These are phyloP conservation scores for Stomatorhinus ivindoensis DNA, from an alignment of 2,113 vertebrate genomes.

Conservation along the genomic window DNA sequence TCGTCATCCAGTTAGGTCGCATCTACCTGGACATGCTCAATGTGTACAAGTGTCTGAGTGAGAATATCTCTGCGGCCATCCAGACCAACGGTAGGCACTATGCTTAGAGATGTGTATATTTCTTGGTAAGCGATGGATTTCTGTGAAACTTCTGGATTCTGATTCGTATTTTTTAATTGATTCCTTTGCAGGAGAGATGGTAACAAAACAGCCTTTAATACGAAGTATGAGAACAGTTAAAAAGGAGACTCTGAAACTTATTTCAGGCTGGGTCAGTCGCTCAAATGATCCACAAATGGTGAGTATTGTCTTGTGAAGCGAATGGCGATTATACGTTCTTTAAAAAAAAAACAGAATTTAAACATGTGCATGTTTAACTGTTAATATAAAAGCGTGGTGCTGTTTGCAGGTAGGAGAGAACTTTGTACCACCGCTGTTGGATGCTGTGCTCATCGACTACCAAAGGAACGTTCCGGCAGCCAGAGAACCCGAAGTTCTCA, in stretches of 20 bases:
- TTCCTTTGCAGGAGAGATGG: slow-evolving; percentile 81
- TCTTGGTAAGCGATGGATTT: background rate
- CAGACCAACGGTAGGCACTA: slow-evolving; percentile 77
- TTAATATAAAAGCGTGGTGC: background rate
- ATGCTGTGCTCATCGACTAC: slow-evolving; percentile 93
- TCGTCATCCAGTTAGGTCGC: slow-evolving; percentile 86
- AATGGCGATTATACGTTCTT: background rate
- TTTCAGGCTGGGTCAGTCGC: slow-evolving; percentile 94
- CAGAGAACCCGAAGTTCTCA: slow-evolving; percentile 90
- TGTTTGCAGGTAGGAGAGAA: slow-evolving; percentile 81
- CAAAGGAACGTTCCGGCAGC: slow-evolving; percentile 90
- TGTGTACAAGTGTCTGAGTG: slow-evolving; percentile 97
- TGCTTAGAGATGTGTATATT: background rate
- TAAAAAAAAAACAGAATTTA: background rate
- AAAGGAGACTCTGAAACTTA: slow-evolving; percentile 90
- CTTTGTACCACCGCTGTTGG: slow-evolving; percentile 89
- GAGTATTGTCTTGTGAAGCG: slow-evolving; percentile 37
- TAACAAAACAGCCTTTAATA: slow-evolving; percentile 91
- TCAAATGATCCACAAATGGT: slow-evolving; percentile 95
- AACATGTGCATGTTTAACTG: background rate
- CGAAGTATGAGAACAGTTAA: slow-evolving; percentile 95
- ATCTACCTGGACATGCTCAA: slow-evolving; percentile 98
- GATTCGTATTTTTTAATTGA: background rate
- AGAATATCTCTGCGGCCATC: slow-evolving; percentile 94
- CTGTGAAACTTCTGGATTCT: background rate